Evolutionary conservation across 2,113 vertebrate species (phyloP).

Genomic region (Xiphophorus couchianus): DNA sequence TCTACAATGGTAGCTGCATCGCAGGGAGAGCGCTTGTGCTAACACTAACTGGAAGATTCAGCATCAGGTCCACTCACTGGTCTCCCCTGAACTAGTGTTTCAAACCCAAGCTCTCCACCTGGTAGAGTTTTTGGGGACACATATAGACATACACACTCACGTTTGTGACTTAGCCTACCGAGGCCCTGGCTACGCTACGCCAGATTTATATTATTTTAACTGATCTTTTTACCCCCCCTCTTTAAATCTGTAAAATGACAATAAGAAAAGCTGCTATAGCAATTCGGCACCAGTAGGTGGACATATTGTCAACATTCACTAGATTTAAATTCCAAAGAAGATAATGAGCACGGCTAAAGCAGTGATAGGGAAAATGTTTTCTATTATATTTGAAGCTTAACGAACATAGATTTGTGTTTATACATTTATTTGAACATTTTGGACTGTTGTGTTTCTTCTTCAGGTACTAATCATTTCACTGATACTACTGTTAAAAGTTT

Average conservation of each 20-base stretch:
- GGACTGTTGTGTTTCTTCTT: too few species aligned
- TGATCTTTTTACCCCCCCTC: neutral
- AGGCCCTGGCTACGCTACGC: slow-evolving; percentile 23
- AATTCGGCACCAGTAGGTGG: neutral
- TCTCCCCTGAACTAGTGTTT: slow-evolving; percentile 36
- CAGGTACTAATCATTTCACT: neutral
- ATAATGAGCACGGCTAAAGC: neutral
- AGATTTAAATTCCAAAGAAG: neutral
- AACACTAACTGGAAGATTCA: slow-evolving; percentile 47
- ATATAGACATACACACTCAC: slow-evolving; percentile 31
- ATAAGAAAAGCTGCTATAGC: too few species aligned
- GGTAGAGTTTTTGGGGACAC: slow-evolving; percentile 51
- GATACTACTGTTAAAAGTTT: neutral
- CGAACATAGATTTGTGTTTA: neutral
- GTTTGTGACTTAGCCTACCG: slow-evolving; percentile 64
- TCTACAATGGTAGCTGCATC: slow-evolving; percentile 61
- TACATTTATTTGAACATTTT: too few species aligned
- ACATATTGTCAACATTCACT: neutral
- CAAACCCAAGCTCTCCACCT: slow-evolving; percentile 48
- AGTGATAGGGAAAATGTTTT: neutral
- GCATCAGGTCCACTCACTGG: slow-evolving; percentile 37
- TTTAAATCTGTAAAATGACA: neutral
- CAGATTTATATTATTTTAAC: neutral
- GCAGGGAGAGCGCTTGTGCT: slow-evolving; percentile 35
- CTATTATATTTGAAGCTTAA: neutral